phyloP scores from a whole-genome alignment of 2,113 vertebrate species.

The Cathartes aura region DNA sequence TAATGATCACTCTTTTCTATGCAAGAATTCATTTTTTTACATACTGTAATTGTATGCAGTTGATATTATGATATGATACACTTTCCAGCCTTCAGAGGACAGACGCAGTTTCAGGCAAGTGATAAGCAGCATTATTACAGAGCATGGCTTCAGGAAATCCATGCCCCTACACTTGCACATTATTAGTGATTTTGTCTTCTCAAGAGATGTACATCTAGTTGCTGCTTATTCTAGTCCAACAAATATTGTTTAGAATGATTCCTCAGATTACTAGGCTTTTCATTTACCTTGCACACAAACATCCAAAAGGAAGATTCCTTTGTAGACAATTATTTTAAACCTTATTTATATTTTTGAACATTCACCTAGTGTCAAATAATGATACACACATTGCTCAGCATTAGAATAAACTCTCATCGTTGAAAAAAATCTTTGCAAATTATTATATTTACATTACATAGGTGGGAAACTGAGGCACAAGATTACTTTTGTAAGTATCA shows the following conservation, averaged over 20 bases:
- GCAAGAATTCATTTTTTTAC: neutral
- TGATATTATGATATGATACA: neutral
- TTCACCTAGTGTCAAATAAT: neutral
- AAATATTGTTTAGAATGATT: neutral
- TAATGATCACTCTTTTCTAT: neutral
- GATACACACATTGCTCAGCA: neutral
- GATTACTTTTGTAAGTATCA: neutral
- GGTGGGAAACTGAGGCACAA: neutral
- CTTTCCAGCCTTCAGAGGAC: neutral
- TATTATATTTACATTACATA: neutral
- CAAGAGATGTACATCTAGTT: neutral
- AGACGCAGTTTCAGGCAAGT: neutral
- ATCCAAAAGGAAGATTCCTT: neutral
- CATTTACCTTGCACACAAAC: neutral
- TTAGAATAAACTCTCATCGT: neutral
- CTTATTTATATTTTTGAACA: neutral
- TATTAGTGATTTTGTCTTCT: neutral
- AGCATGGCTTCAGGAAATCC: neutral
- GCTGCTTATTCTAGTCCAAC: neutral
- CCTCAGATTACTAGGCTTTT: neutral
- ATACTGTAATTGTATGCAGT: neutral
- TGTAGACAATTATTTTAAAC: neutral
- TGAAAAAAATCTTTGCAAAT: neutral
- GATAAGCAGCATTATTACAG: neutral
- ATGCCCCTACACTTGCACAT: neutral